These are phyloP conservation scores for Rhodinocichla rosea DNA, from an alignment of 2,113 vertebrate species.

Conservation along the genomic window DNA sequence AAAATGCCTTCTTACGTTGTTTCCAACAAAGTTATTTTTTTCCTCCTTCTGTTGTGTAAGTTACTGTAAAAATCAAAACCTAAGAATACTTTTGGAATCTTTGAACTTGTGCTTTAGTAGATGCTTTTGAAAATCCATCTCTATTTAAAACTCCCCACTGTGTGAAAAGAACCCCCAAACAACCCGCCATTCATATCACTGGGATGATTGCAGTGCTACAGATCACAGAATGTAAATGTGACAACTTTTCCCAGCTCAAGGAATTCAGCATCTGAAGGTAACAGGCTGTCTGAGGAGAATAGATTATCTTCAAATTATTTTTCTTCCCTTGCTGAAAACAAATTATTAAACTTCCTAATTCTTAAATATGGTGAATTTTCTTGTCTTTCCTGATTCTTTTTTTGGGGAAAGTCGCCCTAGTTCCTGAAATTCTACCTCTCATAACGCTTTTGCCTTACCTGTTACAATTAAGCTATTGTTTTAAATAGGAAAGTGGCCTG, in stretches of 20 bases:
- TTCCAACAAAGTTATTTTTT: neutral
- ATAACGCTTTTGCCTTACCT: neutral
- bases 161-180: neutral
- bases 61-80: neutral
- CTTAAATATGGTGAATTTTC: neutral
- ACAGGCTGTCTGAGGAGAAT: neutral
- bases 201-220: neutral
- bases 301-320: neutral
- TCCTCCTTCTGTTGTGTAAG: neutral
- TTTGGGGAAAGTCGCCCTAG: neutral
- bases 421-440: neutral
- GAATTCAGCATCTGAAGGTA: neutral
- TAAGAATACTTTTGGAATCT: neutral
- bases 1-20: neutral
- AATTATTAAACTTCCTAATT: neutral
- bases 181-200: neutral
- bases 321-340: neutral
- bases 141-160: neutral
- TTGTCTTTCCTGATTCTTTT: neutral
- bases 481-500: neutral
- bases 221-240: neutral
- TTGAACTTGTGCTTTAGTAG: neutral
- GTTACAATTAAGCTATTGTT: conserved; percentile 32
- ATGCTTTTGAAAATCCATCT: neutral
- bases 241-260: neutral